Evolutionary conservation across 2,888 invertebrate species (phyloP).

Genomic region (Hypomecis atomaria): DNA sequence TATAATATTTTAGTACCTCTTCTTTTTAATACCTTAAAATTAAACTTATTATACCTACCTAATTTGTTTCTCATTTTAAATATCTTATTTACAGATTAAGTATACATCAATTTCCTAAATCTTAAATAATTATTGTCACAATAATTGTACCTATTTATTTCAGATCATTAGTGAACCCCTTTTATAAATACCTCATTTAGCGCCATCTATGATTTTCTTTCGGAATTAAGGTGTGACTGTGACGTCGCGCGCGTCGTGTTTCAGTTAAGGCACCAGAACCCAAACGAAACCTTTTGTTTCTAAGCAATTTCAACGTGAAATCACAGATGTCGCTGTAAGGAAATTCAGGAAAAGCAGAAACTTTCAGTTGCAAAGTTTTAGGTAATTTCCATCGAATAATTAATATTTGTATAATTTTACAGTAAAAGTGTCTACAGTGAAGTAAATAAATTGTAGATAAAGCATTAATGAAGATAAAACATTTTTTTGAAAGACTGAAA

Average conservation of each 20-base stretch:
- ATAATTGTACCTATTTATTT: neutral
- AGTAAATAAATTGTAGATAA: too few species aligned
- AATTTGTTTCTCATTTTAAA: too few species aligned
- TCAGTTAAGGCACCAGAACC: slow-evolving; percentile 24
- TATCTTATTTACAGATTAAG: too few species aligned
- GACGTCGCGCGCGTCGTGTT: slow-evolving; percentile 14
- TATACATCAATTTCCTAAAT: too few species aligned
- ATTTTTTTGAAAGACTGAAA: too few species aligned
- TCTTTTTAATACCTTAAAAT: too few species aligned
- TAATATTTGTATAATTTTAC: neutral
- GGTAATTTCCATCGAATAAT: too few species aligned
- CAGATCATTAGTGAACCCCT: neutral
- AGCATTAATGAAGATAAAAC: too few species aligned
- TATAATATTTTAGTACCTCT: too few species aligned
- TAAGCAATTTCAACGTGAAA: slow-evolving; percentile 12
- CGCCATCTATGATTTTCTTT: slow-evolving; percentile 41
- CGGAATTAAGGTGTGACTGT: slow-evolving; percentile 24
- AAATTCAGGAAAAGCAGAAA: neutral
- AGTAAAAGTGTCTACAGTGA: neutral
- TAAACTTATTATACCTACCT: too few species aligned
- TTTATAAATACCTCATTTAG: slow-evolving; percentile 21
- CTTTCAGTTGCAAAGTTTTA: neutral
- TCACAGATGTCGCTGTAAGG: slow-evolving; percentile 35
- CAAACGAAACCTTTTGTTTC: slow-evolving; percentile 6
- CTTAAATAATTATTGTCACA: too few species aligned